These are phyloP conservation scores for Chionis minor DNA, from an alignment of 2,113 vertebrate genomes.

Conservation along the genomic window DNA sequence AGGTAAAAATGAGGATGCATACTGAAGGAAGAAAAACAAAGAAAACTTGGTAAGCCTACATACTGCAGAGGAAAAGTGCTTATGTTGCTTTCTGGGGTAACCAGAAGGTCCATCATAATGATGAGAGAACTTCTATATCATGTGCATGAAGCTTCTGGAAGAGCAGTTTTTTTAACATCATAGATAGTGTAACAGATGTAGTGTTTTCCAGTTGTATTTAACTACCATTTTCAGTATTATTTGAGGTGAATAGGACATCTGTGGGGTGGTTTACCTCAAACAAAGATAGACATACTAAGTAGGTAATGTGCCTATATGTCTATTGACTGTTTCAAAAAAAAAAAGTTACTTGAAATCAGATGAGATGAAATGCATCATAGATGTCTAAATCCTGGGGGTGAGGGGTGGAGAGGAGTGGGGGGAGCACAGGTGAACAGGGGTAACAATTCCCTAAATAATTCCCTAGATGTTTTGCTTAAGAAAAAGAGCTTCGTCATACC, in stretches of 20 bases:
- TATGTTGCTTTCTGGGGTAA: background rate
- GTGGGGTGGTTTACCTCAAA: background rate
- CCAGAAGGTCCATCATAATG: background rate
- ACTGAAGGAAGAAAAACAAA: background rate
- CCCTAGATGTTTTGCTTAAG: background rate
- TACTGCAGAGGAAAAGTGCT: background rate
- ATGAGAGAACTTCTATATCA: background rate
- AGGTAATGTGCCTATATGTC: background rate
- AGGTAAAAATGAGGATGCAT: background rate
- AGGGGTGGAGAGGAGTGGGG: too few species aligned
- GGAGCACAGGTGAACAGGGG: background rate
- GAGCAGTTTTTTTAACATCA: background rate
- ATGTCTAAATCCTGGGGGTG: background rate
- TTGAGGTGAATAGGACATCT: background rate
- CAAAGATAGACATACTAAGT: background rate
- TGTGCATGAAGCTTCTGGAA: background rate
- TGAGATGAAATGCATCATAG: background rate
- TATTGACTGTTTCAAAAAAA: background rate
- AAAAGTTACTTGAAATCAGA: background rate
- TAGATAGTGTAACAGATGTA: background rate
- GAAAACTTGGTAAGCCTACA: background rate
- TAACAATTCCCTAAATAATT: background rate
- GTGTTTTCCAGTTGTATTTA: background rate
- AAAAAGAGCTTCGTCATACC: background rate
- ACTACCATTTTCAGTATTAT: background rate